Base-by-base conservation (phyloP, 2,113 vertebrate genomes). In the Beaufortia kweichowensis region DNA sequence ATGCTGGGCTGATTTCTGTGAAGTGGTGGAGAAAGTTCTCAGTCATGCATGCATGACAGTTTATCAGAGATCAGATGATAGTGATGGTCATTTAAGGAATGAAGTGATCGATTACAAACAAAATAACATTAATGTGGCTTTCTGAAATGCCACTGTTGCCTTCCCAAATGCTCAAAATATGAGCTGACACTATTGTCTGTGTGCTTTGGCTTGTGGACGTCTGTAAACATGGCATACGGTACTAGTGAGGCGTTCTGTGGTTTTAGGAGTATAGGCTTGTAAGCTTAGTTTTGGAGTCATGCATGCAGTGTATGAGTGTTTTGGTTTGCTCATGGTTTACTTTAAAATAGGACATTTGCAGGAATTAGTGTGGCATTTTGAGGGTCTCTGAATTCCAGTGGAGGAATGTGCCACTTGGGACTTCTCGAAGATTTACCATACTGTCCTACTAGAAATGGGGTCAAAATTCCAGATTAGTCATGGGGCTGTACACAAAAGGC, bases 361-460 rank as follows among this genome's bases (percentile, higher is more conserved):
- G 77, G 73, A 77, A 68, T 77, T 60, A 63, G 24, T 62, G 29
- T 23, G 50, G 73, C 68, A 79, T 76, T 64, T 80, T 24, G 79
- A 69, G 81, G 81, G 6, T 6, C 75, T 64, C 8, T 76, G 81
- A 81, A 84, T 84, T 33, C 48, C 66, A 75, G 41, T 60, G 71
- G 81, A 69, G 77, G 82, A 82, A 81, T 59, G 41, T 85, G 80
- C 83, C 81, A 28, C 83, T 82, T 63, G 61, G 61, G 66, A 84
- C 79, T 84, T 78, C 75, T 75, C 82, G 39, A 5, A 80, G 82
- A 84, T 87, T 84, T 46, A 74, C 65, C n/a, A 11, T 61, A 28
- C 23, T 56, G 68, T 79, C 48, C 28, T 65, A 28, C 33, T 70
- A 50, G 65, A 4, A 59, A 48, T n/a, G 56, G 17, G 46, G 43